Evolutionary conservation across 2,113 vertebrate genomes (phyloP).

Genomic region (Pithys albifrons): DNA sequence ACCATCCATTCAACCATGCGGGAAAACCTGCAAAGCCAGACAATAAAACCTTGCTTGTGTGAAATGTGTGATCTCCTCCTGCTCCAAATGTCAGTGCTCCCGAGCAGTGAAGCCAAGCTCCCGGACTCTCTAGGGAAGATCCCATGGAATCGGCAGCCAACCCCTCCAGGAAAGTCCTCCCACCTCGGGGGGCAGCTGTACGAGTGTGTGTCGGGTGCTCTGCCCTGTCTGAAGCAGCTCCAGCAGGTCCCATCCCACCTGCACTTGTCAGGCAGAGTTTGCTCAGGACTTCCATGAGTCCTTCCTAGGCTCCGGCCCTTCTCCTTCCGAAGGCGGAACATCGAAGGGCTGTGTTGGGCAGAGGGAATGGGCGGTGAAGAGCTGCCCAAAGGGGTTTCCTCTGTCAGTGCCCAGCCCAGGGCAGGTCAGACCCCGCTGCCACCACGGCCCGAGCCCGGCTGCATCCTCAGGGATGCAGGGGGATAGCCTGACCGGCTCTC

Average conservation of each 20-base stretch:
- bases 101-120: too few relatives aligned
- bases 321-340: neutral
- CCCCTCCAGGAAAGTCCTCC: neutral
- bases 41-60: neutral
- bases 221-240: neutral
- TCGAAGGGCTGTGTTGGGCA: neutral
- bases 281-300: neutral
- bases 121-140: neutral
- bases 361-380: accelerated
- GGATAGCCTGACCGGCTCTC: accelerated
- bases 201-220: accelerated
- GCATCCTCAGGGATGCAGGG: neutral
- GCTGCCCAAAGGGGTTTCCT: neutral
- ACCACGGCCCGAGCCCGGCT: neutral
- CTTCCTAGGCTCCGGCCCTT: accelerated
- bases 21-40: neutral
- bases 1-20: neutral
- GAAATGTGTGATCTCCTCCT: neutral
- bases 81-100: neutral
- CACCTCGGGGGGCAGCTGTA: neutral
- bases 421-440: neutral
- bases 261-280: accelerated
- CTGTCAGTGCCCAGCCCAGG: neutral
- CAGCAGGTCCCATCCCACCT: neutral
- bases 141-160: accelerated